Percentiles rank a stretch among this genome's conserved stretches.
These are phyloP conservation scores for Hozukius guyotensis DNA, from an alignment of 2,797 vertebrate genomes.

Conservation along the genomic window DNA sequence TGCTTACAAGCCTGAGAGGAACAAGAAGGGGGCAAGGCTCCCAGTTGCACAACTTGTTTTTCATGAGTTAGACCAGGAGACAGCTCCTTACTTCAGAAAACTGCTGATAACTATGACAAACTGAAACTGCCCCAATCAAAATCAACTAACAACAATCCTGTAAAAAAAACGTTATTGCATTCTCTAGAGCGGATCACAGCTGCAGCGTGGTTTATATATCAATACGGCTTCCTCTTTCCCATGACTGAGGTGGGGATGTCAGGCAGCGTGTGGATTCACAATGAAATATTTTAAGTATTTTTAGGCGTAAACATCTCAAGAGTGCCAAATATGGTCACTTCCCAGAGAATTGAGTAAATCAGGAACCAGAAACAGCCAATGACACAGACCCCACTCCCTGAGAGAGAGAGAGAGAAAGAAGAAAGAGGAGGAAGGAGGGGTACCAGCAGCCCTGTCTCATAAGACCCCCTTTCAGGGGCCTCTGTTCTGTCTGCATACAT, in stretches of 20 bases:
- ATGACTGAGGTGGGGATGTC: slow-evolving; percentile 39
- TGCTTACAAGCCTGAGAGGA: slow-evolving; percentile 69
- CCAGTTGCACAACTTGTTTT: slow-evolving; percentile 80
- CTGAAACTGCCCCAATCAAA: slow-evolving; percentile 26
- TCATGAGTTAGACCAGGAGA: slow-evolving; percentile 58
- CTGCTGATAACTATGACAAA: slow-evolving; percentile 53
- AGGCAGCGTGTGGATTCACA: slow-evolving; percentile 49
- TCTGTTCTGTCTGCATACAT: slow-evolving; percentile 68
- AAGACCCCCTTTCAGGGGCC: slow-evolving; percentile 64
- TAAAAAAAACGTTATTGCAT: slow-evolving; percentile 22
- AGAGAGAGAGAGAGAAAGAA: slow-evolving; percentile 14
- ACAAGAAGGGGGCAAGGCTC: slow-evolving; percentile 67
- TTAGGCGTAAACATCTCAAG: slow-evolving; percentile 59
- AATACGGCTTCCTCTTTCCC: slow-evolving; percentile 32
- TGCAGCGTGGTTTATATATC: slow-evolving; percentile 31
- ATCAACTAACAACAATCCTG: slow-evolving; percentile 20
- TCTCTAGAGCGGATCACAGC: slow-evolving; percentile 29
- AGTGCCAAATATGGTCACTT: slow-evolving; percentile 79
- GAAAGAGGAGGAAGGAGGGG: slow-evolving; percentile 37
- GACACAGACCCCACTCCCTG: slow-evolving; percentile 45
- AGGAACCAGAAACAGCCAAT: slow-evolving; percentile 61
- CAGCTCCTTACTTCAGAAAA: slow-evolving; percentile 67
- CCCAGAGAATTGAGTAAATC: slow-evolving; percentile 62
- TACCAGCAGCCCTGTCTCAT: slow-evolving; percentile 52
- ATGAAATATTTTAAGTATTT: slow-evolving; percentile 68